These are phyloP conservation scores for Drosophila parthenogenetica DNA, from an alignment of 2,888 invertebrate genomes.

Conservation along the genomic window DNA sequence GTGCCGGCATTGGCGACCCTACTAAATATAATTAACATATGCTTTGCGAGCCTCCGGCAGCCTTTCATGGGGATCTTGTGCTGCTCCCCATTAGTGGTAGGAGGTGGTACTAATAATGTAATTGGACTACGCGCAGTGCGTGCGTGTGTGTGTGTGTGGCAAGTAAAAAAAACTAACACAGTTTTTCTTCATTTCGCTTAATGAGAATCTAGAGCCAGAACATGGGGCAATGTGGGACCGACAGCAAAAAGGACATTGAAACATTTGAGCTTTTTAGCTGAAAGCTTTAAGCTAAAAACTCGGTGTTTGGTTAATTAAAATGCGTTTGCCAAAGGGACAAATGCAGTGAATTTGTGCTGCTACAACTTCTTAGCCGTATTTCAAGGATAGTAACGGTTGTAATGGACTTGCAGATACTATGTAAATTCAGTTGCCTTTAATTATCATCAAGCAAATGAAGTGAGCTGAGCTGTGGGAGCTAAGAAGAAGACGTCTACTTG, in stretches of 20 bases:
- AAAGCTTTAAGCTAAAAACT: slow-evolving; percentile 28
- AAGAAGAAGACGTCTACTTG: slow-evolving; percentile 34
- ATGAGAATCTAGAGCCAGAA: slow-evolving; percentile 69
- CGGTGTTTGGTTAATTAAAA: slow-evolving; percentile 60
- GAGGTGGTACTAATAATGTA: slow-evolving; percentile 68
- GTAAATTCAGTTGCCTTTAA: slow-evolving; percentile 32
- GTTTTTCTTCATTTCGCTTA: slow-evolving; percentile 73
- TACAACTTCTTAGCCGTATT: slow-evolving; percentile 21
- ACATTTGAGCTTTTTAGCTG: slow-evolving; percentile 48
- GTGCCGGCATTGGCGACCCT: slow-evolving; percentile 20
- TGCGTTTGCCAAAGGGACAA: slow-evolving; percentile 43
- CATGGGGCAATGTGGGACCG: slow-evolving; percentile 36
- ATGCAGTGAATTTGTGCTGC: not conserved
- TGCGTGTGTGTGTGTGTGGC: slow-evolving; percentile 38
- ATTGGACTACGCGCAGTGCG: slow-evolving; percentile 76
- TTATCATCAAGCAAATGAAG: slow-evolving; percentile 57
- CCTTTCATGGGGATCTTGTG: slow-evolving; percentile 52
- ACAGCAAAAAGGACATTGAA: slow-evolving; percentile 36
- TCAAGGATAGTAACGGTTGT: slow-evolving; percentile 28
- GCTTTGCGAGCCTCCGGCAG: slow-evolving; percentile 61
- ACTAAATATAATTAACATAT: slow-evolving; percentile 71
- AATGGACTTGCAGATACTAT: slow-evolving; percentile 8
- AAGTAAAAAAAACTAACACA: slow-evolving; percentile 46
- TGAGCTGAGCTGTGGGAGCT: not conserved
- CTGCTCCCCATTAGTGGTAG: no score